These are phyloP conservation scores for Ruditapes philippinarum DNA, from an alignment of 1,140 invertebrate species.

Conservation along the genomic window DNA sequence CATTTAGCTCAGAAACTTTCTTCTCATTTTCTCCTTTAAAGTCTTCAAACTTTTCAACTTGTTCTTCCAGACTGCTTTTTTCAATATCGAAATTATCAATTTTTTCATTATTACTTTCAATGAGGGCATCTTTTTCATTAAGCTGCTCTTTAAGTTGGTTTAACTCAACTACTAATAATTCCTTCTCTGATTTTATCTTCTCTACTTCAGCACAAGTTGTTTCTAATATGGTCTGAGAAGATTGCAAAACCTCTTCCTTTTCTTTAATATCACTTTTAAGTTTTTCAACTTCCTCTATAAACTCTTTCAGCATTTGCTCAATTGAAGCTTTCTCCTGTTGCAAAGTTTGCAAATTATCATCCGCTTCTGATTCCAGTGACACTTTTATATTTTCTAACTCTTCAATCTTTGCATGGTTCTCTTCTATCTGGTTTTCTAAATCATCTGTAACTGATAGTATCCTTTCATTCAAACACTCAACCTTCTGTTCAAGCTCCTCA, in stretches of 20 bases:
- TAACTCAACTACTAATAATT: constrained; percentile 1
- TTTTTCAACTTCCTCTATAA: neutral
- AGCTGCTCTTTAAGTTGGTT: neutral
- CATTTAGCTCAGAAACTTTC: neutral
- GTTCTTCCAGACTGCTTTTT: neutral
- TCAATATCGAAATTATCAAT: constrained; percentile 19
- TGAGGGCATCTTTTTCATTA: neutral
- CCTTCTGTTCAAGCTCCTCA: constrained; percentile 17
- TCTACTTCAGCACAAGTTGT: neutral
- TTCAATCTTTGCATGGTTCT: constrained; percentile 7
- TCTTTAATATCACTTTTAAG: neutral
- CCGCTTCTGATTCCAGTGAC: neutral
- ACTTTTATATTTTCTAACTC: neutral
- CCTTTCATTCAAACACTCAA: neutral
- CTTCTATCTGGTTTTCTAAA: neutral
- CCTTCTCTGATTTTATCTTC: neutral
- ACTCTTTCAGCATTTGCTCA: neutral
- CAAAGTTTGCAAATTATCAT: neutral
- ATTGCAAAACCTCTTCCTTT: constrained; percentile 12
- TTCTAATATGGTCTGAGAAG: neutral
- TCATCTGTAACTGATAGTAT: neutral
- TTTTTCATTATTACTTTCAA: neutral
- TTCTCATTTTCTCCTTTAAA: constrained; percentile 15
- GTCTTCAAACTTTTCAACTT: neutral
- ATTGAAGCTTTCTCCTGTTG: neutral